Base-by-base conservation (phyloP, 1,140 invertebrate genomes). In the Micrasema longulum region DNA sequence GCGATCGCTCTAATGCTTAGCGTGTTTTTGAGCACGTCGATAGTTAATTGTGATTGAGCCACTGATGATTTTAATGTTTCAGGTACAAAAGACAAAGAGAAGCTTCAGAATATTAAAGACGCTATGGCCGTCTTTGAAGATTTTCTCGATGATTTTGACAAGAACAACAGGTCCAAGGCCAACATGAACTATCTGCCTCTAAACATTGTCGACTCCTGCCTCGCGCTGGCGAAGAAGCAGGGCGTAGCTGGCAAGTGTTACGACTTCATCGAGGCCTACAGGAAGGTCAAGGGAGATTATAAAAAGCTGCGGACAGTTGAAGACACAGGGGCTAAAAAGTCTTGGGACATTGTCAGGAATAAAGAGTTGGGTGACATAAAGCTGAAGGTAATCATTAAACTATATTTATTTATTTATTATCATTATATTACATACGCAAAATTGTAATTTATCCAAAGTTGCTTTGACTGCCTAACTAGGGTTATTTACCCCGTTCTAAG, bases 291-390 rank as follows among this genome's bases (percentile, higher is more conserved):
- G 31, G 89, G 89, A 4, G 88, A 90, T 64, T 90, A 90, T 77
- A 90, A 90, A 77, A 86, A 88, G 36, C 80, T 91, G 45, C 83
- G 89, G 5, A 90, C 88, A 0, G 85, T 89, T 35, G 76, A 80
- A 5, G 86, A 86, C 64, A 82, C 80, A 23, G 85, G 84, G 12
- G 82, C 82, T 45, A 84, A 86, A 18, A 81, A 81, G 18, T 87
- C 87, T 0, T 91, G 89, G 89, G 89, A 91, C 79, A 89, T 91
- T 69, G 82, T 89, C 0, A 80, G 89, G 62, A 90, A 91, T 75
- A 77, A 79, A 3, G 83, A 85, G 20, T 77, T 91, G 0, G 85
- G 86, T 57, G 83, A 83, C 18, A 73, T 90, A 6, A 82, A 88
- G 71, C 86, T 88, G 48, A 84, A 86, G 79, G 83, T 89, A 77